Conservation (phyloP, 2,888 invertebrate genomes). For the Drosophila borealis region DNA sequence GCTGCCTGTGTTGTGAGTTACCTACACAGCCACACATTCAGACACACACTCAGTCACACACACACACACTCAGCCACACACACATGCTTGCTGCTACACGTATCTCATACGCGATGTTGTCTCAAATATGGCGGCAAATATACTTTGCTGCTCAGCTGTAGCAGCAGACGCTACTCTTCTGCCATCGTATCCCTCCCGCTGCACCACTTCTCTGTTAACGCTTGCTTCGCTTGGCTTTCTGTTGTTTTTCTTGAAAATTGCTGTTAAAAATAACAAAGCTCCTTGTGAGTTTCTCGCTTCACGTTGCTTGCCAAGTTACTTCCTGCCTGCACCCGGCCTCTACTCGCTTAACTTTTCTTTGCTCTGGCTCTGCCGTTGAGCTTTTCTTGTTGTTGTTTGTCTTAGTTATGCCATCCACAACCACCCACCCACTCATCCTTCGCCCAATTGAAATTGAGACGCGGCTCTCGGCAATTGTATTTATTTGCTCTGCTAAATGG, state of each 20-base stretch:
- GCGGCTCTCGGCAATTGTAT: slow-evolving; percentile 70
- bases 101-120: slow-evolving; percentile 74
- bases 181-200: not conserved
- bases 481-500: slow-evolving; percentile 78
- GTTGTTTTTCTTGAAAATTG: slow-evolving; percentile 80
- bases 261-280: slow-evolving; percentile 80
- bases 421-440: slow-evolving; percentile 2
- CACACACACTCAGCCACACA: slow-evolving; percentile 20
- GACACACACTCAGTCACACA: slow-evolving; percentile 8
- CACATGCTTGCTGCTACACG: slow-evolving; percentile 18
- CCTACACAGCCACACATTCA: slow-evolving; percentile 43
- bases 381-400: slow-evolving; percentile 63
- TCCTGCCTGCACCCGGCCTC: slow-evolving; percentile 52
- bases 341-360: slow-evolving; percentile 4
- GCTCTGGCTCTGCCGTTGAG: slow-evolving; percentile 18
- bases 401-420: slow-evolving; percentile 59
- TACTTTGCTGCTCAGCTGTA: slow-evolving; percentile 66
- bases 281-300: slow-evolving; percentile 61
- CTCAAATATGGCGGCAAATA: slow-evolving; percentile 81
- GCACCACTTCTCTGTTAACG: slow-evolving; percentile 12
- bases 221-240: slow-evolving; percentile 46
- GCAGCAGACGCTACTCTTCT: slow-evolving; percentile 42
- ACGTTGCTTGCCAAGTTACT: slow-evolving; percentile 68
- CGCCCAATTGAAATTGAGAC: slow-evolving; percentile 72
- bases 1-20: slow-evolving; percentile 44